Conservation (phyloP, 2,888 invertebrate species). For the Xylota sylvarum region DNA sequence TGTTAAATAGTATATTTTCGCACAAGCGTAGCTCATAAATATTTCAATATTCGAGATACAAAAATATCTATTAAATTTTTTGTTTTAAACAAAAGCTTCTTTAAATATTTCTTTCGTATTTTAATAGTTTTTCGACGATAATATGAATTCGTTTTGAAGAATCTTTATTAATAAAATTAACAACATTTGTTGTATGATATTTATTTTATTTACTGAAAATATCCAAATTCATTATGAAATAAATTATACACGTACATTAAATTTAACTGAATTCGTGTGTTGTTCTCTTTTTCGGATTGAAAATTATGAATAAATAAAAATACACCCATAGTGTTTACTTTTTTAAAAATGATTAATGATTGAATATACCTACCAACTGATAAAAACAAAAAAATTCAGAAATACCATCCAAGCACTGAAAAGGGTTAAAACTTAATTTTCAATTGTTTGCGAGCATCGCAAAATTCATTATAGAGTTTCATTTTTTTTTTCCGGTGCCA, state of each 20-base stretch:
- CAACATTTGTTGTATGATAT: neutral
- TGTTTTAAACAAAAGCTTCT: neutral
- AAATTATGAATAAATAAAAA: constrained; percentile 13
- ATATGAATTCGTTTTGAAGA: neutral
- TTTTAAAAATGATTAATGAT: constrained; percentile 8
- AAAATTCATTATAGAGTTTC: constrained; percentile 16
- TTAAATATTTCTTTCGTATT: neutral
- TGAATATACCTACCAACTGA: neutral
- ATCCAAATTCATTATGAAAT: constrained; percentile 4
- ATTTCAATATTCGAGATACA: constrained; percentile 9
- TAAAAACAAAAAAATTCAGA: neutral
- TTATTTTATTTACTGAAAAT: neutral
- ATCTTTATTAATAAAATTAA: neutral
- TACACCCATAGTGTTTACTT: neutral
- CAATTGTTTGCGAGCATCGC: neutral
- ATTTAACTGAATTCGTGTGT: neutral
- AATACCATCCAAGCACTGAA: neutral
- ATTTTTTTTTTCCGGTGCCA: neutral
- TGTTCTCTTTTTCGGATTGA: neutral
- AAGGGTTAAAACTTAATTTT: neutral
- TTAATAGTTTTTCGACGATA: neutral
- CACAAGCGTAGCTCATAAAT: constrained; percentile 13
- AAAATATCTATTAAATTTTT: neutral
- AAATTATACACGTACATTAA: neutral
- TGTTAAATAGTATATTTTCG: neutral